These are phyloP conservation scores for Hydrophis major DNA, from an alignment of 2,797 vertebrate genomes.

Conservation along the genomic window DNA sequence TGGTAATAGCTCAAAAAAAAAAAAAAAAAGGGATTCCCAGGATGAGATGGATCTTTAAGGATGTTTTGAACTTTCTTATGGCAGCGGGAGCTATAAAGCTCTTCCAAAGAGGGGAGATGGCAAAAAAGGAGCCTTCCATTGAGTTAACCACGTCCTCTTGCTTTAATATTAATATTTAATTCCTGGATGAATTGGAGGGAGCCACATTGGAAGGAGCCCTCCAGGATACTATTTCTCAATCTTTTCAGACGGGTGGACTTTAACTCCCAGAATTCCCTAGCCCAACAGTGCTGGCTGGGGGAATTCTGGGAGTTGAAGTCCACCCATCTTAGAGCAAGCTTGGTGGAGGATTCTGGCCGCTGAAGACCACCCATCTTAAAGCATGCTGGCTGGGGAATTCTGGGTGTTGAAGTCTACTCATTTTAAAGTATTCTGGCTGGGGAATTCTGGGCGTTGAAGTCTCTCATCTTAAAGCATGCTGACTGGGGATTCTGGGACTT, in stretches of 20 bases:
- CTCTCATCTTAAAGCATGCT: too few relatives aligned
- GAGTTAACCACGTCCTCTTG: not conserved
- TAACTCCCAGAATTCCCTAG: not conserved
- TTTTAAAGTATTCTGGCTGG: too few relatives aligned
- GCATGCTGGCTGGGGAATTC: not conserved
- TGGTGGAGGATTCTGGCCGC: not conserved
- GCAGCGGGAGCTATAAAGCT: too few relatives aligned
- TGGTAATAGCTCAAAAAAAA: too few relatives aligned
- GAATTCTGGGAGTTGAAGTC: too few relatives aligned
- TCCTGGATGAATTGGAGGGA: not conserved
- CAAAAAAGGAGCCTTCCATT: not conserved
- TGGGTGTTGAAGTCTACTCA: not conserved
- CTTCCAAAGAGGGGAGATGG: too few relatives aligned
- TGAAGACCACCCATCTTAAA: accelerated
- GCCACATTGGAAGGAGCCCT: not conserved
- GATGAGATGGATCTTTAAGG: too few relatives aligned
- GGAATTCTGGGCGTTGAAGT: too few relatives aligned
- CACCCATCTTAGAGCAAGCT: too few relatives aligned
- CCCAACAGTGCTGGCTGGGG: not conserved
- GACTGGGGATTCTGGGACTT: not conserved
- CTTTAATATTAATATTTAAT: not conserved
- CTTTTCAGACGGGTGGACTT: not conserved
- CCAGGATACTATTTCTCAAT: not conserved
- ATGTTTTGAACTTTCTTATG: too few relatives aligned
- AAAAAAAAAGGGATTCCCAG: too few relatives aligned